Evolutionary conservation across 2,888 invertebrate genomes (phyloP), one percentile per base, ranked within the genome.

Genomic region (Aromia moschata): DNA sequence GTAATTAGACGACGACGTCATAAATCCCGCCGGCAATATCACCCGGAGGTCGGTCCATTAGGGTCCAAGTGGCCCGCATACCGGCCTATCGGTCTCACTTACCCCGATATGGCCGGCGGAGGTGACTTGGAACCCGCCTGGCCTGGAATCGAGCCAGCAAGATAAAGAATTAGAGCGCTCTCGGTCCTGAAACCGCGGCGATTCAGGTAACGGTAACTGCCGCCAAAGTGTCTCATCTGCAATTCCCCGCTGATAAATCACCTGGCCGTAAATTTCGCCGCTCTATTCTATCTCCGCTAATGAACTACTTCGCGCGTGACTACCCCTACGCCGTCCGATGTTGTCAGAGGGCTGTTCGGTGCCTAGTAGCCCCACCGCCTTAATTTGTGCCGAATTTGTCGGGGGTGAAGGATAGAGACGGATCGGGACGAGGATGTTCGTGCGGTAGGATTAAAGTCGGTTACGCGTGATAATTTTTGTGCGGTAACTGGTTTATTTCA

Each of bases 211-310:
- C 74, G 69, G 75, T 75, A 76, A 76, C 75, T 76, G 77, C 75
- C 75, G 75, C 76, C 74, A 76, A 77, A 77, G 74, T 77, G 78
- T 77, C 79, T 78, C 77, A 78, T 79, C 77, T 78, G 77, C 78
- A 77, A 78, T 79, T 77, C 75, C 69, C 70, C 56, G n/a, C 74
- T 78, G 78, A 79, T 78, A 79, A 79, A 79, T 78, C 74, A 70
- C 67, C 68, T 62, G 62, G 71, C 71, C 67, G 76, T 79, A 77
- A 78, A 79, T 78, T 73, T 65, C 55, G 56, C 51, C 40, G 47
- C 18, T 37, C 69, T 60, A 64, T 66, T 71, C 71, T 69, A 68
- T 71, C 69, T 64, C 64, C 65, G 70, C 70, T 76, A 76, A 77
- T 76, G 73, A 76, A 76, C 74, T 71, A 70, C 72, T 74, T 74